Conservation (phyloP, 2,113 vertebrate species). For the Mus spicilegus region DNA sequence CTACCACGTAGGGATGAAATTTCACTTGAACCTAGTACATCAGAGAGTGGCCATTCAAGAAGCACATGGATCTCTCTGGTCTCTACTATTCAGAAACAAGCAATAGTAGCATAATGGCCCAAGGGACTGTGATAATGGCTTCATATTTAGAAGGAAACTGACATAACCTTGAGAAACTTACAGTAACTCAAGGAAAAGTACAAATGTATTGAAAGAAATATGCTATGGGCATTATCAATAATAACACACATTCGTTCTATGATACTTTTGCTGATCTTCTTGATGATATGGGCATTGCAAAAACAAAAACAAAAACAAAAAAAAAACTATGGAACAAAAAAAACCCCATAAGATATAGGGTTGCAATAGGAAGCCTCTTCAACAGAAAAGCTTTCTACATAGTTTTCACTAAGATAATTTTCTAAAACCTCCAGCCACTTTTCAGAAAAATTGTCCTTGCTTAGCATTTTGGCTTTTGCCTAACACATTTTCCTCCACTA, state of each 20-base stretch:
- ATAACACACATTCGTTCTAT: slow-evolving; percentile 71
- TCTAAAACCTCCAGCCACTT: slow-evolving; percentile 28
- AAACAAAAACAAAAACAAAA: slow-evolving; percentile 67
- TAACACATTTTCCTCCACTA: slow-evolving; percentile 62
- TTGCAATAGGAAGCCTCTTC: slow-evolving; percentile 52
- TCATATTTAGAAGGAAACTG: slow-evolving; percentile 35
- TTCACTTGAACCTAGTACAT: slow-evolving; percentile 2
- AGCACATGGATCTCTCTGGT: background rate
- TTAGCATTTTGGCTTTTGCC: background rate
- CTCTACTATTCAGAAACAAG: slow-evolving; percentile 70
- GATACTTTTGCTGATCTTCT: slow-evolving; percentile 90
- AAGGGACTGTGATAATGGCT: background rate
- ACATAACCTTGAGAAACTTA: slow-evolving; percentile 52
- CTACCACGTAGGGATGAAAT: slow-evolving; percentile 3
- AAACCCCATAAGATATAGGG: slow-evolving; percentile 55
- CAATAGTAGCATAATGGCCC: slow-evolving; percentile 56
- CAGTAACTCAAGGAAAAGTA: slow-evolving; percentile 3
- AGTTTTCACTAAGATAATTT: background rate
- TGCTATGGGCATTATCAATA: background rate
- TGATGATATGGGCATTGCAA: slow-evolving; percentile 74
- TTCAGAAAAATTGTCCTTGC: background rate
- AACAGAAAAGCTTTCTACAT: slow-evolving; percentile 56
- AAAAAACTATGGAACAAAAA: background rate
- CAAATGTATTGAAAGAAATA: slow-evolving; percentile 68
- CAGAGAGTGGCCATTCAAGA: slow-evolving; percentile 52